Conservation (phyloP, 1,140 invertebrate genomes). For the Drosophila baimaii region DNA sequence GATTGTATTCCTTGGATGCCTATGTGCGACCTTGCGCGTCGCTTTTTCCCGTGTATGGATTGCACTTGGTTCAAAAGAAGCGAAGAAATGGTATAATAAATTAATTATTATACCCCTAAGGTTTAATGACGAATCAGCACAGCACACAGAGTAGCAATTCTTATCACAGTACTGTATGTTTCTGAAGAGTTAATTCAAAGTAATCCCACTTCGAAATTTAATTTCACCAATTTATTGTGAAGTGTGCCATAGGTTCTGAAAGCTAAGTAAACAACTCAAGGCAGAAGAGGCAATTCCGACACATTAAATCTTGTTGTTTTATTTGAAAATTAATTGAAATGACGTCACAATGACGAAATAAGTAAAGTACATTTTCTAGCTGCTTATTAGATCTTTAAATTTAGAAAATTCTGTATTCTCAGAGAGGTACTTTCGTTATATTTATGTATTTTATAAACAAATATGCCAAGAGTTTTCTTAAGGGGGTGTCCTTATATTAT, state of each 20-base stretch:
- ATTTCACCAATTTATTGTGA: background rate
- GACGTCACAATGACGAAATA: background rate
- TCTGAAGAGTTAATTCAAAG: background rate
- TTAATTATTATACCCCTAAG: background rate
- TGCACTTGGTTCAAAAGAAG: background rate
- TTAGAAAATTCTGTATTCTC: background rate
- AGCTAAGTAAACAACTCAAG: background rate
- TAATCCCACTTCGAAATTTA: background rate
- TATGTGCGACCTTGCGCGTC: background rate
- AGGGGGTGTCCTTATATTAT: too few relatives aligned
- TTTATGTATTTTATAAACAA: background rate
- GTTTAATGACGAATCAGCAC: background rate
- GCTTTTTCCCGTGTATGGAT: background rate
- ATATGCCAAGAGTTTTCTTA: background rate
- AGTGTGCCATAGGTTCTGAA: background rate
- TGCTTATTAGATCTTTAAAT: background rate
- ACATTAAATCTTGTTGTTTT: background rate
- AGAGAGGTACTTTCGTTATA: background rate
- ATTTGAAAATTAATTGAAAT: background rate
- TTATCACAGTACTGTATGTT: background rate
- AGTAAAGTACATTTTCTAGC: background rate
- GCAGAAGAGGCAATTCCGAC: too few relatives aligned
- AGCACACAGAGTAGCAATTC: background rate
- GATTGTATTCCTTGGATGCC: background rate
- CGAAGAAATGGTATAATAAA: background rate